phyloP scores from a whole-genome alignment of 2,888 invertebrate genomes.

The Electrophaes corylata region DNA sequence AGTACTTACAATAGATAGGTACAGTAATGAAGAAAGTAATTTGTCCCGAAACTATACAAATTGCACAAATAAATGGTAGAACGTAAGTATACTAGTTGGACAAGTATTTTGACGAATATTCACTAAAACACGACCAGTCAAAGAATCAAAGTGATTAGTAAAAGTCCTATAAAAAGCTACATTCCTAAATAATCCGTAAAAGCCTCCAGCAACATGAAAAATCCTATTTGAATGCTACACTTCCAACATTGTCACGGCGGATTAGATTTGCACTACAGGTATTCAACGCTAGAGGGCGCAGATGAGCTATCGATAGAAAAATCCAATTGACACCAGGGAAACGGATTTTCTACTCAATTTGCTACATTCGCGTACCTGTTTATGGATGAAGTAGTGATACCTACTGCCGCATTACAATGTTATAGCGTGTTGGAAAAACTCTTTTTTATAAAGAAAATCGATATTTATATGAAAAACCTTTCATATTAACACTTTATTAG shows the following conservation, averaged over 20 bases:
- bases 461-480: too few species aligned
- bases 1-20: too few species aligned
- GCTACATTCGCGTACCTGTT: slow-evolving; percentile 35
- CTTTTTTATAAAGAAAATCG: too few species aligned
- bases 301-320: slow-evolving; percentile 52
- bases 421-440: not conserved
- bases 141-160: too few species aligned
- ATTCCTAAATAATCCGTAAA: not conserved
- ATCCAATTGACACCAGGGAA: slow-evolving; percentile 53
- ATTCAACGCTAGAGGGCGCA: slow-evolving; percentile 50
- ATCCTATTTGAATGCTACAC: not conserved
- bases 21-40: too few species aligned
- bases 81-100: too few species aligned
- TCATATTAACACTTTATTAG: too few species aligned
- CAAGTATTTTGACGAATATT: too few species aligned
- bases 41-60: too few species aligned
- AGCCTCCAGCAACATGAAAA: not conserved
- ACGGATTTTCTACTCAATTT: slow-evolving; percentile 52
- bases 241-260: slow-evolving; percentile 1
- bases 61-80: too few species aligned
- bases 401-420: not conserved
- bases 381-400: not conserved
- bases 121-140: not conserved
- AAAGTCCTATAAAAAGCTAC: not conserved
- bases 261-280: slow-evolving; percentile 55